Base-by-base conservation (phyloP, 2,888 invertebrate species). In the Fabriciana adippe region DNA sequence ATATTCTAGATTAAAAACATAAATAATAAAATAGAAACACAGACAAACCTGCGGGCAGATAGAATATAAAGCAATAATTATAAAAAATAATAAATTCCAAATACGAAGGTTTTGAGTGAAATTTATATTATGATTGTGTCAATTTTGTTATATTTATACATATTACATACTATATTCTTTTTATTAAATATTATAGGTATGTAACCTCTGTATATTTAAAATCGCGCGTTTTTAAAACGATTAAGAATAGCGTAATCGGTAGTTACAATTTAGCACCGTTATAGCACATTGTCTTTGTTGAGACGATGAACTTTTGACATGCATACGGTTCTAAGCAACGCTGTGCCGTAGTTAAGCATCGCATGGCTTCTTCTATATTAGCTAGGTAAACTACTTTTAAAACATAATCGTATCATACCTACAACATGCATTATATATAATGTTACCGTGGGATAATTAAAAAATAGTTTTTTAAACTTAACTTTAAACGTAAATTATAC, bases 251-350 rank as follows among this genome's bases (percentile, higher is more conserved):
- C 41, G 21, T 41, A 53, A 61, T 61, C 51, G 51, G 18, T 41
- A 61, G 51, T 50, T 51, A 61, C 48, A 48, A 35, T 61, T 61
- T 16, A 61, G 35, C 31, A 53, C 61, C 61, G 61, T 61, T 61
- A 61, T 53, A 61, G 3, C 61, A 53, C 61, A 61, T 61, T 61
- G 61, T 61, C 61, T 61, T 61, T 53, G 47, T 21, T 59, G 51
- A 51, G 21, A 35, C 61, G 31, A 50, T 61, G 61, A 61, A 61
- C 61, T 61, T 61, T 61, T 61, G 61, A 61, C 61, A 61, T 50
- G 61, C 21, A 61, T 61, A 61, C 61, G n/a, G 18, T 18, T 61
- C 61, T n/a, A 61, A 61, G 35, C 50, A 53, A 61, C 51, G 31
- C 35, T 61, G 21, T 41, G 53, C 50, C 61, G 51, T 53, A 41